Evolutionary conservation across 1,140 invertebrate species (phyloP), one percentile per base, ranked within the genome.

Genomic region (Drosophila mojavensis): DNA sequence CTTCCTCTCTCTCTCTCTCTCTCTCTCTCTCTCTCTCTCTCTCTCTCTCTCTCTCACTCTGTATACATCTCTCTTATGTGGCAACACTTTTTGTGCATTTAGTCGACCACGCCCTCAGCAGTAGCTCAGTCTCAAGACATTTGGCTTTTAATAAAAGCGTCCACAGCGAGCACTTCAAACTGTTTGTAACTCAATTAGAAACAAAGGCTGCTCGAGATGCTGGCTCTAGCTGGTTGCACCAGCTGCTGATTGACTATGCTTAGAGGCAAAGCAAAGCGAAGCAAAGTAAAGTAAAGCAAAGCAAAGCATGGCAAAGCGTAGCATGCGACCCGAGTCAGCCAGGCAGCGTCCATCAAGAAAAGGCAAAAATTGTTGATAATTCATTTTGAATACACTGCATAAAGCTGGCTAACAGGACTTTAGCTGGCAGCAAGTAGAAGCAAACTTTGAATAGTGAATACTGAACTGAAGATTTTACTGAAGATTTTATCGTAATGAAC

Each of bases 311-410:
- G 33, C 33, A 33, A 24, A 24, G 20, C 39, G 39, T 54, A 26
- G 54, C 56, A 43, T 41, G 43, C 28, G 71, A 55, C 10, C 13
- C 64, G 28, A 54, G 55, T 41, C 30, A 30, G 17, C 17, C 17
- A 58, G 47, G 55, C 28, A 56, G 47, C 47, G 50, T 17, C 62
- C 47, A 72, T 62, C 59, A 67, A 67, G 74, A 74, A 74, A 39
- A 66, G 66, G 79, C 69, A 88, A 82, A 88, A 88, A 88, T 80
- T 56, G 73, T 75, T 84, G 84, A 78, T 88, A 88, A 88, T 89
- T 88, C 84, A 84, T 84, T 88, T 88, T 82, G 66, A 64, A 64
- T 77, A 76, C 68, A 48, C 73, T 75, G n/a, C 30, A 20, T 39
- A n/a, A 3, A 1, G 2, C 5, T 7, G 15, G 43, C 15, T 17